A percentile compares a stretch with the other conserved stretches of the same genome.
Conservation (phyloP, 2,797 vertebrate genomes). For the Enteromius radiatus region DNA sequence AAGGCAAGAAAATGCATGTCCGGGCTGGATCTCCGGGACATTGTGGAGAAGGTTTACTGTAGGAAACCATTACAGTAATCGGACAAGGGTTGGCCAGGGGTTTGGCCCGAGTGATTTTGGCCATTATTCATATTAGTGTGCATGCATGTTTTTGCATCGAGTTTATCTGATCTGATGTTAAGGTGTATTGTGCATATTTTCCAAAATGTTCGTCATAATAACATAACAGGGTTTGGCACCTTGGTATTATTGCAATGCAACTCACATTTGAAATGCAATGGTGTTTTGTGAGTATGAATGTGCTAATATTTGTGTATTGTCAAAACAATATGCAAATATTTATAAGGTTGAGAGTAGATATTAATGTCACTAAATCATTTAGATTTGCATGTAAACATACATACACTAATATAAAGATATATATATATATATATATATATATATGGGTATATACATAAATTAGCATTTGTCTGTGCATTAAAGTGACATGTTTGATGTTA, state of each 20-base stretch:
- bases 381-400: neutral
- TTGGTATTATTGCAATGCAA: slow-evolving; percentile 22
- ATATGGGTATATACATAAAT: neutral
- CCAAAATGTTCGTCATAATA: neutral
- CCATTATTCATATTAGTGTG: slow-evolving; percentile 18
- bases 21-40: slow-evolving; percentile 44
- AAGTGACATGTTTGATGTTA: neutral
- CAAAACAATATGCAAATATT: neutral
- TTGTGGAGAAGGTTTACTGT: slow-evolving; percentile 31
- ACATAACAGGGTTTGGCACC: slow-evolving; percentile 10
- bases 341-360: neutral
- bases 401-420: neutral
- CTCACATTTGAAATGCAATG: neutral
- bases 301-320: neutral
- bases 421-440: neutral
- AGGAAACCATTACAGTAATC: slow-evolving; percentile 39
- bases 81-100: slow-evolving; percentile 13
- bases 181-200: slow-evolving; percentile 18
- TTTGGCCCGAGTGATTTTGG: slow-evolving; percentile 16
- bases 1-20: slow-evolving; percentile 42
- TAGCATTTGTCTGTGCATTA: neutral
- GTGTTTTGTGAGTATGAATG: neutral
- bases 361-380: neutral
- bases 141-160: slow-evolving; percentile 16
- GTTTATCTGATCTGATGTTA: slow-evolving; percentile 14